Conservation (phyloP, 2,113 vertebrate genomes). For the Rynchops niger region DNA sequence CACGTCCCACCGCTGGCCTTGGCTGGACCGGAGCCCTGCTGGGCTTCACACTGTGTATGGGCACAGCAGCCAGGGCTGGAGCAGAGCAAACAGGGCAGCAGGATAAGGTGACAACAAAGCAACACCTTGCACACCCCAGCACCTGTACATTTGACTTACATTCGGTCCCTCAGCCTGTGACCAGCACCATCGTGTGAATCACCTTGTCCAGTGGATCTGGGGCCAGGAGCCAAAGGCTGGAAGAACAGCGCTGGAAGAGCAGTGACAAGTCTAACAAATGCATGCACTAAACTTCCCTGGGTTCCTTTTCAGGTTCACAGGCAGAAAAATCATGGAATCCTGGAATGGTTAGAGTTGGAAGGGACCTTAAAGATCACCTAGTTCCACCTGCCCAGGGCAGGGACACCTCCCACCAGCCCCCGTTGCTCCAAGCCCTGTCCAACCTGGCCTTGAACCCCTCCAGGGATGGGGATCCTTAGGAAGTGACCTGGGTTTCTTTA, state of each 20-base stretch:
- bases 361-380: too few species aligned
- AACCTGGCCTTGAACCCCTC: too few species aligned
- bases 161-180: neutral
- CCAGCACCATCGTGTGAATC: neutral
- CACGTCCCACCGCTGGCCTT: rapidly evolving
- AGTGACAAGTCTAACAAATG: neutral
- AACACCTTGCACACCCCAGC: neutral
- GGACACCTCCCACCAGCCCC: too few species aligned
- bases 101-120: neutral
- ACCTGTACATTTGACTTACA: rapidly evolving
- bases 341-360: too few species aligned
- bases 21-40: neutral
- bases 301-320: neutral
- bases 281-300: neutral
- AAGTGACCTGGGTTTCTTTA: rapidly evolving
- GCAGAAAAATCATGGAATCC: neutral
- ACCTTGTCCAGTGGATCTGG: neutral
- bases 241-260: neutral
- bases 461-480: neutral
- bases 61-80: neutral
- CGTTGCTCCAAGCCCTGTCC: too few species aligned
- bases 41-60: neutral
- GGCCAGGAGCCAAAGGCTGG: neutral
- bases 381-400: too few species aligned
- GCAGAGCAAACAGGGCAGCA: rapidly evolving